phyloP scores from a whole-genome alignment of 2,888 invertebrate species.

The Melolontha melolontha region DNA sequence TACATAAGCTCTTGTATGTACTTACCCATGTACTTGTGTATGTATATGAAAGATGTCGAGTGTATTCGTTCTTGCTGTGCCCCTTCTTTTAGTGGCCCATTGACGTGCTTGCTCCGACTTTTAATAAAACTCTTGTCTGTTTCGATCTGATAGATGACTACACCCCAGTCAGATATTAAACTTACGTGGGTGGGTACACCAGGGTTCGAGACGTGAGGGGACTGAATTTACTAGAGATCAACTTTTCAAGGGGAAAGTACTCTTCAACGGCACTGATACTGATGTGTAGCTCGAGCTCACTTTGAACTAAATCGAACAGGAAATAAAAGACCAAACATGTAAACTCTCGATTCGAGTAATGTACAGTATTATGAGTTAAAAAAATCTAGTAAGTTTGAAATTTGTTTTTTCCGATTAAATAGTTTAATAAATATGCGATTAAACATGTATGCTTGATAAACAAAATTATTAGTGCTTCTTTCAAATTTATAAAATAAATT shows the following conservation, averaged over 20 bases:
- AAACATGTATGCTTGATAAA: too few relatives aligned
- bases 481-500: too few relatives aligned
- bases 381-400: background rate
- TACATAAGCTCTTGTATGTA: background rate
- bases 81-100: slow-evolving; percentile 55
- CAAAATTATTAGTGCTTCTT: too few relatives aligned
- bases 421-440: too few relatives aligned
- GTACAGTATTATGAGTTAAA: slow-evolving; percentile 5
- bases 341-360: slow-evolving; percentile 13
- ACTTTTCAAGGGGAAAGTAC: slow-evolving; percentile 58
- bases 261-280: slow-evolving; percentile 50
- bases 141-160: slow-evolving; percentile 70
- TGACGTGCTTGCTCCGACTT: slow-evolving; percentile 67
- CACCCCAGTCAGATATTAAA: slow-evolving; percentile 69
- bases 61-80: slow-evolving; percentile 35
- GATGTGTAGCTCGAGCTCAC: slow-evolving; percentile 42
- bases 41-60: slow-evolving; percentile 28
- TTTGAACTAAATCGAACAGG: slow-evolving; percentile 44
- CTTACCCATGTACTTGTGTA: slow-evolving; percentile 24
- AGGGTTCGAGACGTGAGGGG: slow-evolving; percentile 49
- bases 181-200: slow-evolving; percentile 50
- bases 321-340: slow-evolving; percentile 40
- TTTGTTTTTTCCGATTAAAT: background rate
- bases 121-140: slow-evolving; percentile 71
- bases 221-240: slow-evolving; percentile 56